Percentiles rank a stretch among this genome's conserved stretches.
Conservation (phyloP, 2,888 invertebrate genomes). For the Sympetrum striolatum region DNA sequence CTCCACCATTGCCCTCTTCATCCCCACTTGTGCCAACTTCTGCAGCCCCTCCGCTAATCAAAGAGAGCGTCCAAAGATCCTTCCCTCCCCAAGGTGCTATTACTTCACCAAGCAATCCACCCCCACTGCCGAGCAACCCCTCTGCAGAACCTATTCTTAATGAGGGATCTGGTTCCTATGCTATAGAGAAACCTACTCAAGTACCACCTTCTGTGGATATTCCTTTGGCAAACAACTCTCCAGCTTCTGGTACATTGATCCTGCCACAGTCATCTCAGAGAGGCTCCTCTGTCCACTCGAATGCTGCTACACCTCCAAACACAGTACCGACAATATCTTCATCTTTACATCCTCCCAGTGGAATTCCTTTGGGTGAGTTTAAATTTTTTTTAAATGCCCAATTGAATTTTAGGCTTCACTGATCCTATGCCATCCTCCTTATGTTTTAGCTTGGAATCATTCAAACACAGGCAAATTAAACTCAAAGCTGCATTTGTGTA, state of each 20-base stretch:
- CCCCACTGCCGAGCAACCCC: background rate
- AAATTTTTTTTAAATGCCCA: background rate
- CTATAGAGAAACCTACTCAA: background rate
- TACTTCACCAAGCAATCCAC: background rate
- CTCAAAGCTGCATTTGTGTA: too few species aligned
- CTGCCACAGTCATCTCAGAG: background rate
- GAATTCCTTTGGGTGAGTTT: constrained; percentile 26
- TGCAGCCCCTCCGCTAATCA: background rate
- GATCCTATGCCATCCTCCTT: too few species aligned
- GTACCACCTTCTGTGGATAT: background rate
- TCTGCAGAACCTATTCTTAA: background rate
- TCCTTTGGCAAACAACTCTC: background rate
- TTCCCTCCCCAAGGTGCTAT: background rate
- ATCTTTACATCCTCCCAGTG: constrained; percentile 2
- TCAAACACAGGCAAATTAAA: too few species aligned
- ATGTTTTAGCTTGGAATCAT: too few species aligned
- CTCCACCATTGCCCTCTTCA: background rate
- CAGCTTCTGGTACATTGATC: background rate
- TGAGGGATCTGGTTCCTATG: too few species aligned
- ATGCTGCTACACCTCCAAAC: background rate
- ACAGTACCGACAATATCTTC: background rate
- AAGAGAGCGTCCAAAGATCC: background rate
- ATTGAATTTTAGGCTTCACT: too few species aligned
- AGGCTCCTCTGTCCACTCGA: background rate
- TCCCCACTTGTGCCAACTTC: background rate